A percentile compares a stretch with the other conserved stretches of the same genome.
phyloP scores from a whole-genome alignment of 2,888 invertebrate species.

The Sinhomidia bicolor region DNA sequence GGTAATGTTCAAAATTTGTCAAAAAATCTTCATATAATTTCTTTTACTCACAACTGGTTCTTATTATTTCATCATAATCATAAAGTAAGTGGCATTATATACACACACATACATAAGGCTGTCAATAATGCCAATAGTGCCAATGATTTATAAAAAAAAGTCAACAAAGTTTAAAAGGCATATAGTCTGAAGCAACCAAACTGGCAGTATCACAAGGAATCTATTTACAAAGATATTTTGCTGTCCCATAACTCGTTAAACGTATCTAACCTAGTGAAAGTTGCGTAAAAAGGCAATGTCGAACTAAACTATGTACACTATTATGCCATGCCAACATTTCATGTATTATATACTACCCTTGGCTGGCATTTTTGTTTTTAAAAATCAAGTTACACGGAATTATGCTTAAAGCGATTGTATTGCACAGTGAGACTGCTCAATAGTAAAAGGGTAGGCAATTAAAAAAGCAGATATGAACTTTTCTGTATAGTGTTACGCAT shows the following conservation, averaged over 20 bases:
- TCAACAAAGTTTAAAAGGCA: not conserved
- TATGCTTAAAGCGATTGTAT: not conserved
- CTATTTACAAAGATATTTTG: not conserved
- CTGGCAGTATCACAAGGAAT: not conserved
- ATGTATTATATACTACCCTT: not conserved
- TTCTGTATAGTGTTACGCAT: not conserved
- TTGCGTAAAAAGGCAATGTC: conserved; percentile 41
- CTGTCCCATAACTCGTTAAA: conserved; percentile 55
- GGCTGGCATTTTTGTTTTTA: not conserved
- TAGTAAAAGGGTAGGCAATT: no score
- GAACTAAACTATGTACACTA: not conserved
- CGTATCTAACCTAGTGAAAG: conserved; percentile 66
- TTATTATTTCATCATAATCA: conserved; percentile 57
- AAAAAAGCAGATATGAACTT: not conserved
- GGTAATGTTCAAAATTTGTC: conserved; percentile 8
- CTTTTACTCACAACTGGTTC: conserved; percentile 41
- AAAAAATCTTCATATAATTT: conserved; percentile 25
- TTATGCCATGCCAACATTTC: not conserved
- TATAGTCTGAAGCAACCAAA: not conserved
- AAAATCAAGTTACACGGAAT: not conserved
- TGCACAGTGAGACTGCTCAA: no score
- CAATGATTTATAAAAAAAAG: conserved; percentile 57
- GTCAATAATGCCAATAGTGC: conserved; percentile 52
- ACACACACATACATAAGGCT: conserved; percentile 29
- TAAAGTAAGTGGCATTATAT: conserved; percentile 26